phyloP scores from a whole-genome alignment of 2,113 vertebrate genomes.

The Menidia beryllina region DNA sequence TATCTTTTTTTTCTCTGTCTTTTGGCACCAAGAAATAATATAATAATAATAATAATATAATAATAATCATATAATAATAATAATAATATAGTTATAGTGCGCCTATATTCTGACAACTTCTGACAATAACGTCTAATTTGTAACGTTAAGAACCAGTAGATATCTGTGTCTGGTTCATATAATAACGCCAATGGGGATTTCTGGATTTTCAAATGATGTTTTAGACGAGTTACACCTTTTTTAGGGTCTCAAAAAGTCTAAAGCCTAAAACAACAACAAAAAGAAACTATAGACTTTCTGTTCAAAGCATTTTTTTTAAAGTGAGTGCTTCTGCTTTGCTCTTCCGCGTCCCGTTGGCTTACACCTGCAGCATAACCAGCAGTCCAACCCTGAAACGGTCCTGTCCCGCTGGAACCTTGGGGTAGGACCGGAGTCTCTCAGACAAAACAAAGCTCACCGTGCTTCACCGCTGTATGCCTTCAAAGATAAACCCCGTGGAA shows the following conservation, averaged over 20 bases:
- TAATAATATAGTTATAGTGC: too few relatives aligned
- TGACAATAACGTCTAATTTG: not conserved
- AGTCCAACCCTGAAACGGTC: constrained; percentile 59
- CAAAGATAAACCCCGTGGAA: constrained; percentile 21
- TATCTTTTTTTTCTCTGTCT: not conserved
- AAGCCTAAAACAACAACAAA: too few relatives aligned
- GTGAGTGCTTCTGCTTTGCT: not conserved
- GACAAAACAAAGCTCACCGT: constrained; percentile 36
- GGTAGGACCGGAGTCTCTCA: constrained; percentile 55
- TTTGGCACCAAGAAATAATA: not conserved
- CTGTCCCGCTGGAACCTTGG: constrained; percentile 65
- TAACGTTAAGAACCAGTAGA: not conserved
- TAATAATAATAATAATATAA: too few relatives aligned
- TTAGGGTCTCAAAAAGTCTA: not conserved
- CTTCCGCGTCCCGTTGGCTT: constrained; percentile 53
- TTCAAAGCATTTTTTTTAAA: not conserved
- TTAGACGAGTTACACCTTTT: not conserved
- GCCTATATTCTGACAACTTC: too few relatives aligned
- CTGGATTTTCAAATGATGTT: not conserved
- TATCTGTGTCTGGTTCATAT: too few relatives aligned
- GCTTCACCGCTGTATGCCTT: constrained; percentile 3
- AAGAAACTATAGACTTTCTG: not conserved
- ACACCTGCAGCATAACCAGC: constrained; percentile 48
- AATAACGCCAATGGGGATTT: not conserved
- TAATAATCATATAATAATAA: too few relatives aligned